These are phyloP conservation scores for Hapalemur alaotrensis DNA, from an alignment of 2,797 vertebrate species.

Conservation along the genomic window DNA sequence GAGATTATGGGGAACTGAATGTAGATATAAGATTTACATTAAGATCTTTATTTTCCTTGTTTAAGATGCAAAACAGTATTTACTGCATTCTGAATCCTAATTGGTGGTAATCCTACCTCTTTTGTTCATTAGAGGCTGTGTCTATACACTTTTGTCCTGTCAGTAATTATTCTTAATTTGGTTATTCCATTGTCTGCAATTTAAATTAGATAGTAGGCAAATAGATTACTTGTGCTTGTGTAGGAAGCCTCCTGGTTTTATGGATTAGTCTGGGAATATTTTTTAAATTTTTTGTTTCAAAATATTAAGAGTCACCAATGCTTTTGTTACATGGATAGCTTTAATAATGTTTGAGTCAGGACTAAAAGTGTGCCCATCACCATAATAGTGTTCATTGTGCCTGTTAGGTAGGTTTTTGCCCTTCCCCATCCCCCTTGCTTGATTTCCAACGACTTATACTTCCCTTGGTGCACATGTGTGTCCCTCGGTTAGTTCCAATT, in stretches of 20 bases:
- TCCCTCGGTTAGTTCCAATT: not conserved
- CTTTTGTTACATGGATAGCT: not conserved
- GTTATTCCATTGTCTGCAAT: not conserved
- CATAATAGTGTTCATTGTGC: not conserved
- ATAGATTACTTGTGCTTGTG: not conserved
- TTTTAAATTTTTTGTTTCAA: not conserved
- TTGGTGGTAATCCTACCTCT: not conserved
- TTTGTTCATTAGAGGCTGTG: not conserved
- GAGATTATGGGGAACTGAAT: not conserved
- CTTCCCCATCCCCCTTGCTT: not conserved
- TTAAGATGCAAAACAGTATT: not conserved
- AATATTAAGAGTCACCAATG: not conserved
- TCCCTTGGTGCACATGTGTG: not conserved
- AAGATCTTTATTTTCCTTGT: not conserved
- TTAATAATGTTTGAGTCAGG: not conserved
- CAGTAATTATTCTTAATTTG: constrained; percentile 1
- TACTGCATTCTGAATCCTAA: not conserved
- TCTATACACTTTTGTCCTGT: not conserved
- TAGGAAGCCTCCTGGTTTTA: not conserved
- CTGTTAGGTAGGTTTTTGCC: not conserved
- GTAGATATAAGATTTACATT: not conserved
- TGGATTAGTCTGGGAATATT: not conserved
- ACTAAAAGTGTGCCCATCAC: not conserved
- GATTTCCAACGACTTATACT: not conserved
- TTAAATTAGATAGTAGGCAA: not conserved